Conservation (phyloP, 2,113 vertebrate genomes). For the Alethe castanea region DNA sequence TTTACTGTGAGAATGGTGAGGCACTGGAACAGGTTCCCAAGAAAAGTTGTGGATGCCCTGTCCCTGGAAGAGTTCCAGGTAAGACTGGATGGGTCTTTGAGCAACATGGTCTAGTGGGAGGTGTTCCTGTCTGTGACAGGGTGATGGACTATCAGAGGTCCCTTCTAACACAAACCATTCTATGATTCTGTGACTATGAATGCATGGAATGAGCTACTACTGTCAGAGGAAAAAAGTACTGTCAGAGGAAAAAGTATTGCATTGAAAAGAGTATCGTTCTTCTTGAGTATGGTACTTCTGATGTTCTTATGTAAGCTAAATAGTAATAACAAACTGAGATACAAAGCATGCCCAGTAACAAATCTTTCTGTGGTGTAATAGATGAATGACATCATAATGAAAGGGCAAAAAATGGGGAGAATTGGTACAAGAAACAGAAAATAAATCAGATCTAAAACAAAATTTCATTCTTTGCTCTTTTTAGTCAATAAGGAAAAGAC, state of each 20-base stretch:
- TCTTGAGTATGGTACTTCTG: background rate
- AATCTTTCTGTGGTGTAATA: background rate
- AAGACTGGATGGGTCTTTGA: background rate
- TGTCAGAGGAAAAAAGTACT: background rate
- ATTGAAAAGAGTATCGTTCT: background rate
- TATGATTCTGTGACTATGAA: background rate
- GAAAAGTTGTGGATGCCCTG: rapidly evolving
- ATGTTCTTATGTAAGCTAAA: background rate
- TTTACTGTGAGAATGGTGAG: background rate
- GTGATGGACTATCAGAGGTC: background rate
- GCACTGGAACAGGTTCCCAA: background rate
- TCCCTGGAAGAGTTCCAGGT: background rate
- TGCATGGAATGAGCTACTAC: background rate
- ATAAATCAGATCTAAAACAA: background rate
- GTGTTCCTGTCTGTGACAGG: background rate
- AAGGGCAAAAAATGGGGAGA: background rate
- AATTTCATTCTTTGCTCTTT: background rate
- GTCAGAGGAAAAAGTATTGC: background rate
- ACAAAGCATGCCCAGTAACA: background rate
- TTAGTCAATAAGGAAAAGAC: background rate
- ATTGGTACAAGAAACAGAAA: background rate
- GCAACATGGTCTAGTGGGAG: background rate
- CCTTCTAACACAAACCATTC: background rate
- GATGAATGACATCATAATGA: background rate
- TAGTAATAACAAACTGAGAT: background rate